Evolutionary conservation across 2,888 invertebrate genomes (phyloP), one percentile per base, ranked within the genome.

Genomic region (Nomada hirtipes): DNA sequence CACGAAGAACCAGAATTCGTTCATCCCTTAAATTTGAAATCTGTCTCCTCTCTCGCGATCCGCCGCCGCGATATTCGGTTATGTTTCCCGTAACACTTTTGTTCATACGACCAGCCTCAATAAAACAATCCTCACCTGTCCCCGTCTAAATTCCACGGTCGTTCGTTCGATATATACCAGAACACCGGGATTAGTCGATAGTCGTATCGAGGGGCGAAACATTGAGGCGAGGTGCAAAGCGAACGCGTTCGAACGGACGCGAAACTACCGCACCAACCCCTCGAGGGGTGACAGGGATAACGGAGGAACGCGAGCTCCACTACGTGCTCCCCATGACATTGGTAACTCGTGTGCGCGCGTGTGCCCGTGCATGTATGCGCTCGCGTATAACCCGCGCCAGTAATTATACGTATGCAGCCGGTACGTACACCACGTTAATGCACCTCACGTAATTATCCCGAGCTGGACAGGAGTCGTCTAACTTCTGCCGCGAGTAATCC

Each of bases 371-470:
- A 26, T 29, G 29, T 47, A n/a, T 29, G 44, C 61, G 57, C n/a
- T 36, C 26, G 60, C 44, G 23, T 53, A 60, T 75, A 76, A 82
- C 77, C 76, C 77, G 18, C 67, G 50, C 79, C 18, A 61, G 79
- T 79, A 83, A 88, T 86, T 85, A 79, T 83, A 78, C 81, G 81
- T 75, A 76, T 73, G 80, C 85, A 79, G 64, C 64, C 61, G 70
- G 76, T 81, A 79, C 82, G 72, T 81, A 76, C 68, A 79, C 81
- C 74, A 83, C 84, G 88, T 88, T 90, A 91, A 90, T 89, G 87
- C 86, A 88, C 86, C 90, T 85, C 90, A 89, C 88, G 91, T 91
- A 91, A 91, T 91, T 91, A 91, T 91, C 88, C 89, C 86, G 84
- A 86, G 88, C 87, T 83, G 90, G 89, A 90, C 88, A 86, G 85